These are phyloP conservation scores for Dryas iulia DNA, from an alignment of 1,140 invertebrate genomes.

Conservation along the genomic window DNA sequence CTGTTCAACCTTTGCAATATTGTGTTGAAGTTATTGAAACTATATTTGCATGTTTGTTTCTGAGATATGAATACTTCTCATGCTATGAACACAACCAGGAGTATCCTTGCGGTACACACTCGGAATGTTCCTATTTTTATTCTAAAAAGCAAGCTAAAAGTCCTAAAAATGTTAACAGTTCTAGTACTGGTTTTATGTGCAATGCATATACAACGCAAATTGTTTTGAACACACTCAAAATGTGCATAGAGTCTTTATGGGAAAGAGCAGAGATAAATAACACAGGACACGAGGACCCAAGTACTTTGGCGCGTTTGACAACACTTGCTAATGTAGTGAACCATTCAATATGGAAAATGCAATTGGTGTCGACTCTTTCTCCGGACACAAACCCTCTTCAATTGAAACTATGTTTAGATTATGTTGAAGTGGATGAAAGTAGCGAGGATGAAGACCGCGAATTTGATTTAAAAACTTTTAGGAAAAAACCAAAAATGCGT, in stretches of 20 bases:
- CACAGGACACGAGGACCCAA: constrained; percentile 40
- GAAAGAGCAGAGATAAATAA: constrained; percentile 45
- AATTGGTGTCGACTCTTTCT: constrained; percentile 71
- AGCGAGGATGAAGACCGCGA: constrained; percentile 71
- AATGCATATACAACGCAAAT: constrained; percentile 68
- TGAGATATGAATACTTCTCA: constrained; percentile 76
- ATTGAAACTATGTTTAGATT: constrained; percentile 67
- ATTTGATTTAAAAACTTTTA: constrained; percentile 46
- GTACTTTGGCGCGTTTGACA: constrained; percentile 46
- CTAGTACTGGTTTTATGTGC: constrained; percentile 70
- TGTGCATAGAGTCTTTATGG: constrained; percentile 64
- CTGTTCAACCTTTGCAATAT: constrained; percentile 65
- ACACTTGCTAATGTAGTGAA: constrained; percentile 66
- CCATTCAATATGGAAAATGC: constrained; percentile 75
- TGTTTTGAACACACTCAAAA: constrained; percentile 70
- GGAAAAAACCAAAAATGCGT: constrained; percentile 65
- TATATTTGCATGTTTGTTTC: constrained; percentile 74
- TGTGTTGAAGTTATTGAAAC: constrained; percentile 76
- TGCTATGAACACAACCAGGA: constrained; percentile 66
- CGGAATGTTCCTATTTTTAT: constrained; percentile 77
- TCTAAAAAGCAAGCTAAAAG: constrained; percentile 66
- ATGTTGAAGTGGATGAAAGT: constrained; percentile 70
- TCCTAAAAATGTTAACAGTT: constrained; percentile 45
- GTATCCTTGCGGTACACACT: constrained; percentile 67
- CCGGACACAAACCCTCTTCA: constrained; percentile 62